These are phyloP conservation scores for Xiphophorus couchianus DNA, from an alignment of 2,113 vertebrate genomes.

Conservation along the genomic window DNA sequence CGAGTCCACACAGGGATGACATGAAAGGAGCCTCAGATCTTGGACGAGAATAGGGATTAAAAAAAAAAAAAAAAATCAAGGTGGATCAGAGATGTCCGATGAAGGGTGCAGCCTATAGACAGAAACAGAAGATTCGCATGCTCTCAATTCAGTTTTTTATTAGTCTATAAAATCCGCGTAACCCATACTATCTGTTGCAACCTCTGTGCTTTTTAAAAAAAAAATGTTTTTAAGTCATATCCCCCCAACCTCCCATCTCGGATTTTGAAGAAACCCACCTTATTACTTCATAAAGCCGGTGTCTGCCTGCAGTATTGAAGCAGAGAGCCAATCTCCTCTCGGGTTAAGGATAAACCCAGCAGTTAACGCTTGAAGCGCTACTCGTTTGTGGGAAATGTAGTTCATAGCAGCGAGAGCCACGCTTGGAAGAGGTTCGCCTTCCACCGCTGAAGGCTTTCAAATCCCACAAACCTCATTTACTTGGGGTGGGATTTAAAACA, in stretches of 20 bases:
- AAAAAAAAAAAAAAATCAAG: not conserved
- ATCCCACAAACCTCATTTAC: slow-evolving; percentile 57
- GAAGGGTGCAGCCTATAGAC: not conserved
- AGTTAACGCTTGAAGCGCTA: not conserved
- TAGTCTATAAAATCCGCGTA: not conserved
- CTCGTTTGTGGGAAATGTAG: slow-evolving; percentile 66
- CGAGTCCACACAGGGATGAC: slow-evolving; percentile 44
- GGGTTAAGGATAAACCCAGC: slow-evolving; percentile 47
- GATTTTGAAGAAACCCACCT: slow-evolving; percentile 40
- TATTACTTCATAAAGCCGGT: slow-evolving; percentile 39
- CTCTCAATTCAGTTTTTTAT: not conserved
- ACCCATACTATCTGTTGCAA: not conserved
- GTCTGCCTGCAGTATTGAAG: slow-evolving; percentile 41
- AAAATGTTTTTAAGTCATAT: too few species aligned
- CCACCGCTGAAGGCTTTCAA: slow-evolving; percentile 23
- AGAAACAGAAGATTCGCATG: not conserved
- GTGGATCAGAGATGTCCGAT: not conserved
- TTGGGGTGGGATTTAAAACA: slow-evolving; percentile 44
- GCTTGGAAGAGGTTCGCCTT: accelerated
- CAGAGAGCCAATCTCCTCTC: slow-evolving; percentile 45
- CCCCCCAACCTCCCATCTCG: not conserved
- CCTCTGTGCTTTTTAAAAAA: too few species aligned
- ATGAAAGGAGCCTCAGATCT: slow-evolving; percentile 52
- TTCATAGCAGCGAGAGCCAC: slow-evolving; percentile 9
- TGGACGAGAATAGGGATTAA: slow-evolving; percentile 2